Evolutionary conservation across 23 tunicate genomes (phyloP), one percentile per base, ranked within the genome.

Genomic region (Ascidia mentula): DNA sequence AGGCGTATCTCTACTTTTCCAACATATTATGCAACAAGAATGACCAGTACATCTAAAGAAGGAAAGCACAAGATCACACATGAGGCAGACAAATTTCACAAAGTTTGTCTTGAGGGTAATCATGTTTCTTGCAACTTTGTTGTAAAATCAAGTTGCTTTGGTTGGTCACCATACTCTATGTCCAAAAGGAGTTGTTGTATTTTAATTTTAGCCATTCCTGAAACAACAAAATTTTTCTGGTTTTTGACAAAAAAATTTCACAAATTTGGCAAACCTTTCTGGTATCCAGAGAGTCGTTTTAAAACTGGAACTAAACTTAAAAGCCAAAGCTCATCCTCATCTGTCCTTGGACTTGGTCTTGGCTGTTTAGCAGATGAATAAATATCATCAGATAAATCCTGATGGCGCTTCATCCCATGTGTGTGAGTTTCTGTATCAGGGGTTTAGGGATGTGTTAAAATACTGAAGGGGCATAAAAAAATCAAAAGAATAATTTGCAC

Each of bases 101-200:
- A n/a, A n/a, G n/a, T n/a, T n/a, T n/a, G n/a, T n/a, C n/a, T n/a
- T n/a, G n/a, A n/a, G n/a, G n/a, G n/a, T n/a, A n/a, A n/a, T 1
- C 13, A 53, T 53, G 2, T 53, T 53, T 53, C 13, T 28, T 5
- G 28, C 65, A 53, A 28, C 13, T 53, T 20, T 53, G 22, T 28
- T 53, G 65, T 53, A 9, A 53, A 53, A 9, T 53, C 65, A 26
- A 53, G 65, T 9, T 53, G 65, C 65, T 53, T 53, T 53, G 65
- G 65, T 53, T 53, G 65, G 13, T 53, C 65, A 53, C 65, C 65
- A 9, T 53, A 53, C 24, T 53, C 65, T 20, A 53, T 53, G 13
- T 53, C 65, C 65, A 53, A 53, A 53, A 53, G 65, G 24, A 53
- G 65, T 28, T 53, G 65, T 28, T 53, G 65, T 3, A 53, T 53